Percentiles rank a stretch among this genome's conserved stretches.
phyloP scores from a whole-genome alignment of 1,140 invertebrate genomes.

The Eumaeus atala region DNA sequence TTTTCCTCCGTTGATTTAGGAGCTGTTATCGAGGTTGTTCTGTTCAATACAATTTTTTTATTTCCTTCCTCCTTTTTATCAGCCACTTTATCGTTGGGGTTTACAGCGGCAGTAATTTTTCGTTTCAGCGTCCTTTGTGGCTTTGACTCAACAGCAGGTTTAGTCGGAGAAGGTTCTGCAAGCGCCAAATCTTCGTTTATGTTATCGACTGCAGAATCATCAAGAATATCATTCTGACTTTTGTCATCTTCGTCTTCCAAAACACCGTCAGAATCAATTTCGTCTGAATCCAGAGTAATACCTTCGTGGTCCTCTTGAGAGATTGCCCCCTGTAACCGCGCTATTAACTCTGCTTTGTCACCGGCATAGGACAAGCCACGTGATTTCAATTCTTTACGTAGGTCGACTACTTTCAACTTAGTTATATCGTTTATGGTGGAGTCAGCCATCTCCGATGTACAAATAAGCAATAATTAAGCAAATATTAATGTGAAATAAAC shows the following conservation, averaged over 20 bases:
- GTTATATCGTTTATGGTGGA: slow-evolving; percentile 47
- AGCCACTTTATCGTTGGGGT: slow-evolving; percentile 24
- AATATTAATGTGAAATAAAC: too few species aligned
- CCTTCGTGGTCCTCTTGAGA: slow-evolving; percentile 62
- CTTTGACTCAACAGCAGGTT: slow-evolving; percentile 38
- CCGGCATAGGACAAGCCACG: slow-evolving; percentile 83
- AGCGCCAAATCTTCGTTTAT: slow-evolving; percentile 63
- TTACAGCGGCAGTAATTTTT: slow-evolving; percentile 52
- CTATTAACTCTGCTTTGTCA: slow-evolving; percentile 86
- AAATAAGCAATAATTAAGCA: too few species aligned
- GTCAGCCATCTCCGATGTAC: slow-evolving; percentile 42
- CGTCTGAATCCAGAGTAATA: slow-evolving; percentile 64
- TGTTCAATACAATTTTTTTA: slow-evolving; percentile 77
- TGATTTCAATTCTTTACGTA: slow-evolving; percentile 86
- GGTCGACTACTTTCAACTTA: slow-evolving; percentile 81
- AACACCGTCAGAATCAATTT: slow-evolving; percentile 71
- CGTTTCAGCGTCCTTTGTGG: slow-evolving; percentile 50
- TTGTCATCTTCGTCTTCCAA: slow-evolving; percentile 75
- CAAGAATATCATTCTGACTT: slow-evolving; percentile 65
- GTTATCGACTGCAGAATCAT: slow-evolving; percentile 56
- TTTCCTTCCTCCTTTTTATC: slow-evolving; percentile 69
- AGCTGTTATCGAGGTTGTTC: slow-evolving; percentile 67
- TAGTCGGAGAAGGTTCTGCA: slow-evolving; percentile 41
- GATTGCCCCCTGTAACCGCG: slow-evolving; percentile 81
- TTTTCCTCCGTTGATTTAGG: slow-evolving; percentile 30